phyloP scores from a whole-genome alignment of 2,797 vertebrate genomes.

The Nannoperca australis region DNA sequence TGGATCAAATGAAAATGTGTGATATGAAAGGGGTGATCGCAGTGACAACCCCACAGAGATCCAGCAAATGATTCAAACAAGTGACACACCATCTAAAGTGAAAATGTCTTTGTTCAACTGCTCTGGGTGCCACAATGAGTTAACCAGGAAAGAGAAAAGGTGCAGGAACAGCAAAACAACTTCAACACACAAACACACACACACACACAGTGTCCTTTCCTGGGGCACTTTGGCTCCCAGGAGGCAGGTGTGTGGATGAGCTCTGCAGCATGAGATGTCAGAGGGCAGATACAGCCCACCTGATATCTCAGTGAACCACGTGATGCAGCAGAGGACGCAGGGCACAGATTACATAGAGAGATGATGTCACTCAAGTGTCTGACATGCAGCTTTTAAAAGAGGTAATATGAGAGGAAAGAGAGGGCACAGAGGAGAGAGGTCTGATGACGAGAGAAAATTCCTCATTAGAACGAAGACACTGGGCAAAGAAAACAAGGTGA shows the following conservation, averaged over 20 bases:
- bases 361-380: background rate
- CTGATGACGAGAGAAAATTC: constrained; percentile 4
- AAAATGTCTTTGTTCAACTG: background rate
- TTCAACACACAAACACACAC: constrained; percentile 17
- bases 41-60: background rate
- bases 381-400: background rate
- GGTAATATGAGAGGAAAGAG: background rate
- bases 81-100: background rate
- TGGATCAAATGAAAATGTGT: background rate
- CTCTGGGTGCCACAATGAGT: constrained; percentile 7
- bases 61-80: background rate
- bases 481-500: background rate
- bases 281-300: constrained; percentile 45
- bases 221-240: constrained; percentile 38
- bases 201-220: constrained; percentile 51
- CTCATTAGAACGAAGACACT: background rate
- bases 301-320: constrained; percentile 48
- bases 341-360: constrained; percentile 34
- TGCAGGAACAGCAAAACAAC: constrained; percentile 19
- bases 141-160: constrained; percentile 11
- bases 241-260: constrained; percentile 51
- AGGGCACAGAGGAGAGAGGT: background rate
- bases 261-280: constrained; percentile 30
- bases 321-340: constrained; percentile 43
- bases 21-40: background rate